phyloP scores from a whole-genome alignment of 2,113 vertebrate genomes.

The Nannobrachium achirus region DNA sequence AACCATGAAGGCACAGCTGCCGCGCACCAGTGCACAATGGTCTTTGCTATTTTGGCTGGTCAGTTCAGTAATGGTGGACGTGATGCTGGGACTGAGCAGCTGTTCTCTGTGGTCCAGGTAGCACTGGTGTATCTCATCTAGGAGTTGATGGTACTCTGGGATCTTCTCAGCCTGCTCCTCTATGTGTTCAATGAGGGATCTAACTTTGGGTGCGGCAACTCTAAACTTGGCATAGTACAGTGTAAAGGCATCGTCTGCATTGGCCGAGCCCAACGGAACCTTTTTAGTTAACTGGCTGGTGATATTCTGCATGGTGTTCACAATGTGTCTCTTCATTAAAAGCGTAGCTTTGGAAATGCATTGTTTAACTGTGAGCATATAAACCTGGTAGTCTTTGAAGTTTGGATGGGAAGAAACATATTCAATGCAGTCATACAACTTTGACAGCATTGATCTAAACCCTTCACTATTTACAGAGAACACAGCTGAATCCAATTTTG shows the following conservation, averaged over 20 bases:
- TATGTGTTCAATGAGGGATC: constrained; percentile 34
- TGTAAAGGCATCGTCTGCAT: constrained; percentile 95
- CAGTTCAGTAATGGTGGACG: constrained; percentile 92
- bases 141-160: constrained; percentile 90
- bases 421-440: constrained; percentile 94
- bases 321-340: constrained; percentile 93
- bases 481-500: constrained; percentile 93
- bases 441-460: constrained; percentile 96
- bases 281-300: constrained; percentile 94
- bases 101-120: constrained; percentile 94
- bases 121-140: constrained; percentile 94
- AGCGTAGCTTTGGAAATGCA: constrained; percentile 98
- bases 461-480: constrained; percentile 96
- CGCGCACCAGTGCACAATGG: constrained; percentile 97
- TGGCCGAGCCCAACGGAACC: constrained; percentile 89
- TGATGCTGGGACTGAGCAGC: constrained; percentile 91
- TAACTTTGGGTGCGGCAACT: constrained; percentile 96
- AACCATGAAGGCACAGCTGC: constrained; percentile 98
- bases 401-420: constrained; percentile 96
- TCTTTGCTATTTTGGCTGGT: constrained; percentile 95
- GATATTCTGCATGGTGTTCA: constrained; percentile 93
- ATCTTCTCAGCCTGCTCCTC: too few species aligned
- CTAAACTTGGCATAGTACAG: constrained; percentile 97
- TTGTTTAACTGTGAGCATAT: constrained; percentile 92
- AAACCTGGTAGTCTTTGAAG: constrained; percentile 97